Base-by-base conservation (phyloP, 2,113 vertebrate genomes). In the Toxotes jaculatrix region DNA sequence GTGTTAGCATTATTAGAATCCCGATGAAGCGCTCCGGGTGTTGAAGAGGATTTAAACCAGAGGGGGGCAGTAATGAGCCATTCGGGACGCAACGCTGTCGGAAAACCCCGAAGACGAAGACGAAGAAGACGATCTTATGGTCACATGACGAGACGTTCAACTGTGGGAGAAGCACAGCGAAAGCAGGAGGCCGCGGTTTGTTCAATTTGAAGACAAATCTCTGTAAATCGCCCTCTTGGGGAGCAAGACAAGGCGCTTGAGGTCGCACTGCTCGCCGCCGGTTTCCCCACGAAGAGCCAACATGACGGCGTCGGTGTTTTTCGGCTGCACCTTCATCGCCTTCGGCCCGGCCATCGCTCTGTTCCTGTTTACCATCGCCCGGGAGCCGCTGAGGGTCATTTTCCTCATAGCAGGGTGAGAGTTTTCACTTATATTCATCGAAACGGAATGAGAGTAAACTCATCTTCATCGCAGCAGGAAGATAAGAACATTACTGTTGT, bases 371-470 rank as follows among this genome's bases (percentile, higher is more conserved):
- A 96, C 96, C 69, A 93, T 96, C 82, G 95, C 96, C 79, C 86
- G 92, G 36, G 95, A 96, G 32, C 95, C 96, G 59, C 84, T 96
- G 34, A 83, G 96, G 76, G 91, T 96, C 66, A 96, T 96, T 68
- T 96, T 96, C 87, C 95, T 96, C 68, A 96, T 96, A 51, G 94
- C 95, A 11, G 96, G 96, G 96, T 96, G 79, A 94, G 95, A 55
- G 2, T 21, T 27, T 0, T 34, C 0, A 10, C 5, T 0, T 4
- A 0, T 11, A 4, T 32, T 5, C 1, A 9, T 1, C 1, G 6
- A 3, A 0, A 36, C 0, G 0, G 1, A 11, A 1, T 8, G 0
- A 1, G 1, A 11, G n/a, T 13, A 1, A 21, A 12, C 2, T 3
- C 3, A 3, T 55, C 2, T 7, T 7, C 13, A 14, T 7, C 5